These are phyloP conservation scores for Aspidiotus rigidus DNA, from an alignment of 2,888 invertebrate genomes.

Conservation along the genomic window DNA sequence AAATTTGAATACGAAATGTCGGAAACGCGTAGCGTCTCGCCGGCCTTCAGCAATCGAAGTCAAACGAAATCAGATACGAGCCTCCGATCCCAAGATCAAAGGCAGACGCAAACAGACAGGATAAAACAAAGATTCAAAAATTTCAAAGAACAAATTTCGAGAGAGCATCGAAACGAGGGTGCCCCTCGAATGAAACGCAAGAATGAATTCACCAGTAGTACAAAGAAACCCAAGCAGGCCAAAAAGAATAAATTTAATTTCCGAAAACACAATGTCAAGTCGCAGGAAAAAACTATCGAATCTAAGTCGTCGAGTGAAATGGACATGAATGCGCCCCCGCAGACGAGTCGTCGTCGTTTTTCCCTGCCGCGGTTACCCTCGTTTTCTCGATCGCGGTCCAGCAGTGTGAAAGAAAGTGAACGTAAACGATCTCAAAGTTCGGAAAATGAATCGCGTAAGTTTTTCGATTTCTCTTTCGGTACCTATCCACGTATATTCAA, in stretches of 20 bases:
- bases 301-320: constrained; percentile 45
- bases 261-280: constrained; percentile 41
- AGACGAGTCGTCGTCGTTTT: constrained; percentile 45
- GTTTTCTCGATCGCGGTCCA: constrained; percentile 43
- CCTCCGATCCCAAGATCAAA: constrained; percentile 51
- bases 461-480: constrained; percentile 62
- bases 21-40: constrained; percentile 40
- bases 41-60: constrained; percentile 31
- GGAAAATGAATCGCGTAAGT: constrained; percentile 44
- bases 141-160: constrained; percentile 41
- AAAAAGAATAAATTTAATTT: constrained; percentile 31
- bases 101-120: constrained; percentile 62
- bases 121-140: constrained; percentile 58
- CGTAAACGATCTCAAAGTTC: constrained; percentile 11
- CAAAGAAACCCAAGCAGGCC: constrained; percentile 7
- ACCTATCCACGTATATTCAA: constrained; percentile 64
- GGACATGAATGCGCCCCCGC: constrained; percentile 50
- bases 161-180: constrained; percentile 17
- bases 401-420: constrained; percentile 45
- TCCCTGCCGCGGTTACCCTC: constrained; percentile 31
- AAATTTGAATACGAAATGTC: constrained; percentile 55
- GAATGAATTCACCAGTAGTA: not conserved
- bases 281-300: constrained; percentile 38
- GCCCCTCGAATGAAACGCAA: constrained; percentile 17
- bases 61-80: not conserved